These are phyloP conservation scores for Steinernema carpocapsae DNA, from an alignment of 2,888 invertebrate species.

Conservation along the genomic window DNA sequence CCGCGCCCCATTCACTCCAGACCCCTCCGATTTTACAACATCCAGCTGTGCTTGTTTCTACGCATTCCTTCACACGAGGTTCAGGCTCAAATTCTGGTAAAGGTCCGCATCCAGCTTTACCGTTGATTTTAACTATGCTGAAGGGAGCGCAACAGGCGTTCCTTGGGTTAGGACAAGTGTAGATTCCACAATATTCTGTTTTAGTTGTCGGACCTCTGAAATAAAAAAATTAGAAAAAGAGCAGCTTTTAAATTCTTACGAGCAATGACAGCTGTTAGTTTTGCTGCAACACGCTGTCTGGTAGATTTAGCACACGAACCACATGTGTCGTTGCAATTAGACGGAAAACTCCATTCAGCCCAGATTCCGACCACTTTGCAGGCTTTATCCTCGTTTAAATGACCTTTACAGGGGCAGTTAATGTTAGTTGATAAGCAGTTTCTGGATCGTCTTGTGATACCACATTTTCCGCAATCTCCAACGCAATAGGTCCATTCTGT, in stretches of 20 bases:
- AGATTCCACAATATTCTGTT: conserved; percentile 38
- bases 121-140: conserved; percentile 29
- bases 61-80: conserved; percentile 36
- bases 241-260: neutral
- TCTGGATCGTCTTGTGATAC: neutral
- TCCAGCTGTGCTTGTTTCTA: conserved; percentile 19
- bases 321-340: neutral
- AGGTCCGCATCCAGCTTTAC: conserved; percentile 41
- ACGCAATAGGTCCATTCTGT: conserved; percentile 29
- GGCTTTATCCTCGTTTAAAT: neutral
- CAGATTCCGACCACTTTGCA: conserved; percentile 31
- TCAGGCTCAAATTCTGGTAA: conserved; percentile 8
- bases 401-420: conserved; percentile 31
- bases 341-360: conserved; percentile 38
- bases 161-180: conserved; percentile 39
- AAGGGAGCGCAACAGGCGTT: conserved; percentile 38
- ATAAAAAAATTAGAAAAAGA: neutral
- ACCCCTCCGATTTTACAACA: conserved; percentile 11
- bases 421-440: neutral
- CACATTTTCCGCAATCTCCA: conserved; percentile 38
- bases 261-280: neutral
- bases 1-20: neutral
- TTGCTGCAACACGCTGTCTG: neutral
- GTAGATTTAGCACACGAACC: neutral
- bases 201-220: neutral